These are phyloP conservation scores for Hypanus sabinus DNA, from an alignment of 2,113 vertebrate species.

Conservation along the genomic window DNA sequence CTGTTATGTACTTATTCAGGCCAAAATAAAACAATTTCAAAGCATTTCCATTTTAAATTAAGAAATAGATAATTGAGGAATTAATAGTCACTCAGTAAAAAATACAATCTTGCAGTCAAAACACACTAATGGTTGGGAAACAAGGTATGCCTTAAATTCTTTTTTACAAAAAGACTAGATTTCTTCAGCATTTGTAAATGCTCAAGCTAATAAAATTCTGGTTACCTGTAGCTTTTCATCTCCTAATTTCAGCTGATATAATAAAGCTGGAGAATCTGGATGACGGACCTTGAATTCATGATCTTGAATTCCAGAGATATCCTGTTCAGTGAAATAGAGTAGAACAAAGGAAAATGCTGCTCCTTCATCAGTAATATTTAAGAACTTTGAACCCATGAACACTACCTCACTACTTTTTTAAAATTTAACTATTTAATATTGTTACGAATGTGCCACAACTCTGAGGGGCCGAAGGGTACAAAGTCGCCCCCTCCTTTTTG, in stretches of 20 bases:
- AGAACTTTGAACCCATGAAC: too few species aligned
- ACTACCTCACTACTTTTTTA: too few species aligned
- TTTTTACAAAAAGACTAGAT: background rate
- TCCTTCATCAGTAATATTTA: too few species aligned
- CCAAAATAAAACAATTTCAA: background rate
- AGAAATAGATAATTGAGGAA: background rate
- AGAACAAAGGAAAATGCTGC: background rate
- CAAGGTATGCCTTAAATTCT: background rate
- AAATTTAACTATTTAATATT: too few species aligned
- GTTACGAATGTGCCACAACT: too few species aligned
- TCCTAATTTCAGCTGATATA: conserved; percentile 85
- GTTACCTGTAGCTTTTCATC: conserved; percentile 93
- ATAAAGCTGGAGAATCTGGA: conserved; percentile 79
- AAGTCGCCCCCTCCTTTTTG: too few species aligned
- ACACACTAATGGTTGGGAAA: background rate
- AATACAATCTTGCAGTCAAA: background rate
- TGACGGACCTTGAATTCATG: conserved; percentile 90
- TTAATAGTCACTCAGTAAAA: background rate
- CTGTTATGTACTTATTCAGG: background rate
- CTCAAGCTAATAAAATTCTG: background rate
- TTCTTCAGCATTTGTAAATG: background rate
- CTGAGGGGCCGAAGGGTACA: too few species aligned
- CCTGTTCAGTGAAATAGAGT: conserved; percentile 50
- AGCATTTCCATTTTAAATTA: background rate
- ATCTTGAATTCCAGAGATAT: conserved; percentile 87